Evolutionary conservation across 2,797 vertebrate species (phyloP), one percentile per base, ranked within the genome.

Genomic region (Thaleichthys pacificus): DNA sequence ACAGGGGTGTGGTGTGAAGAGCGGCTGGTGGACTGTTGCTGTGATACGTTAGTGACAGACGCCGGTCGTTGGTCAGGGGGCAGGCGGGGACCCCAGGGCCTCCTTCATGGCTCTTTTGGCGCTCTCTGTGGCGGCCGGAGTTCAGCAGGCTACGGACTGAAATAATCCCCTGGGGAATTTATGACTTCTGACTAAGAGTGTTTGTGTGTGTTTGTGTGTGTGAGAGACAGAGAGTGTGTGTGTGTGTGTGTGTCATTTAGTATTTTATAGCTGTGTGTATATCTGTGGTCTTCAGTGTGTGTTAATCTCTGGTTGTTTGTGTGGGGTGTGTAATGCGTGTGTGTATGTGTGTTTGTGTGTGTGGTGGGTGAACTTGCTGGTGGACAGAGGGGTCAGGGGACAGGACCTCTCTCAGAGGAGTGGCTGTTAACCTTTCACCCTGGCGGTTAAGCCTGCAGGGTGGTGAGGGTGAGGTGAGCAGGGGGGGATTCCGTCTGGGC

Each of bases 401-500:
- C 92, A 86, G 80, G 86, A 88, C 86, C 92, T 94, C 87, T 94
- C 88, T 92, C 87, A 88, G 89, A 92, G 86, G 89, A 91, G 90
- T 90, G 90, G 85, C 91, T 89, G 90, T 85, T 93, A 89, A 95
- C 91, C 81, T 86, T 83, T 89, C 83, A 89, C 91, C 90, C 77
- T 42, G 30, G 84, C 79, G 86, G 89, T 90, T 92, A 89, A 91
- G 90, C 89, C 90, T 86, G 85, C 83, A 85, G 92, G 90, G 89
- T 86, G 83, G 87, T 87, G 84, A 85, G 24, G 60, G 83, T 76
- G 17, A 54, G 84, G 77, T 86, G 84, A 81, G 63, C 68, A 71
- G 87, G 87, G 86, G 82, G 88, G 89, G 89, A 89, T 38, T 22
- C 77, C 83, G 87, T 35, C 7, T 35, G 89, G 87, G 85, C 87